Evolutionary conservation across 1,140 invertebrate genomes (phyloP), one percentile per base, ranked within the genome.

Genomic region (Ooceraea biroi): DNA sequence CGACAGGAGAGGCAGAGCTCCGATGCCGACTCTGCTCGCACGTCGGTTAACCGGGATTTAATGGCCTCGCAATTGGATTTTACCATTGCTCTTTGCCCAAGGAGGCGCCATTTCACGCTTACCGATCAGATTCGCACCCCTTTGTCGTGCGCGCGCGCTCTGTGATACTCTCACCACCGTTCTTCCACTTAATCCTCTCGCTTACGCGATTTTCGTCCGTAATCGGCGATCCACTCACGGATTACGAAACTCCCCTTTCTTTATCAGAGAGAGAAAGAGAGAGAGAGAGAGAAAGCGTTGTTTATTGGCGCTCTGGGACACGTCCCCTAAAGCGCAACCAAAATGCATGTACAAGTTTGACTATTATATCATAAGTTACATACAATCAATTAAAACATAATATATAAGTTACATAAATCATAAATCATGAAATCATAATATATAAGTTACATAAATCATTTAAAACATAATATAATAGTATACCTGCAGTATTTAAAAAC

Each of bases 51-150:
- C 92, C 89, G 89, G 89, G 91, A 90, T 91, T 94, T 94, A 94
- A 94, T 94, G 92, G 93, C 91, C 90, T 94, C 89, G 90, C 92
- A 94, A 94, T 94, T 94, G 91, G 93, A 94, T 94, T 94, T 93
- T 94, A 94, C 93, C 91, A 94, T 94, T 94, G 93, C 92, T 92
- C 92, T 91, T 92, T 92, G 92, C 91, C 89, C 88, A 91, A 92
- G 91, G 88, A 92, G 91, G 88, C 88, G 89, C 89, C 89, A 91
- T 94, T 94, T 94, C 92, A 93, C 92, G 92, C 92, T 93, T 84
- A 89, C 90, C 90, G 91, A 92, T 93, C 90, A 89, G 82, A 90
- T 90, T 78, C 86, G 30, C 52, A 4, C 27, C 85, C 68, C 74
- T 57, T 25, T 65, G 58, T 77, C 84, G 19, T 17, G 0, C 82